Percentiles rank a stretch among this genome's conserved stretches.
Conservation (phyloP, 92 coral and sea anemone genomes). For the Palythoa heliodiscus region DNA sequence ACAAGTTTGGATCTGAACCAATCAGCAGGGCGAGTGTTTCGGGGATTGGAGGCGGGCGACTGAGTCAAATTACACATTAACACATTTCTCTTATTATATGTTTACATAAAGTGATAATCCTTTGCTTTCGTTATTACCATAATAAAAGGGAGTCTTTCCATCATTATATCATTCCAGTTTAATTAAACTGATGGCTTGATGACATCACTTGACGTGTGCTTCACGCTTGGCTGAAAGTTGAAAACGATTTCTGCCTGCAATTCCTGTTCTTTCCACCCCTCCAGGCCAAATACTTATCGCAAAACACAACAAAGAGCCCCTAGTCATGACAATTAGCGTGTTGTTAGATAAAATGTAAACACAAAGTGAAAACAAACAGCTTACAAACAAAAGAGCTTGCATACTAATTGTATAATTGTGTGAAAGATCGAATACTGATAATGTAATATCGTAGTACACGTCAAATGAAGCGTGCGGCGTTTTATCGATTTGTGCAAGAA, state of each 20-base stretch:
- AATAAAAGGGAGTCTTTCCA: slow-evolving; percentile 64
- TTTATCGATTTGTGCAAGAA: slow-evolving; percentile 55
- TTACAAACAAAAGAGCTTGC: slow-evolving; percentile 61
- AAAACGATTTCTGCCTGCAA: neutral
- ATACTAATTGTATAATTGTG: slow-evolving; percentile 80
- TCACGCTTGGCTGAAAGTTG: neutral
- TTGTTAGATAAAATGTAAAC: slow-evolving; percentile 74
- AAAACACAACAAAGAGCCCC: slow-evolving; percentile 24
- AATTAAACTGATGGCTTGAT: slow-evolving; percentile 70
- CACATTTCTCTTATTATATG: slow-evolving; percentile 67
- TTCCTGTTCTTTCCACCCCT: slow-evolving; percentile 7
- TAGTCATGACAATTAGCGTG: slow-evolving; percentile 59
- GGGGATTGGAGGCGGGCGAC: slow-evolving; percentile 59
- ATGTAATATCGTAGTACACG: slow-evolving; percentile 57
- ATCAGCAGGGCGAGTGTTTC: slow-evolving; percentile 63
- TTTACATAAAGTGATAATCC: slow-evolving; percentile 64
- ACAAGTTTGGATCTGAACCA: slow-evolving; percentile 75
- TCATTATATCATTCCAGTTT: slow-evolving; percentile 74
- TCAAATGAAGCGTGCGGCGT: slow-evolving; percentile 58
- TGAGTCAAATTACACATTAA: slow-evolving; percentile 66
- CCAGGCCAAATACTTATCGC: neutral
- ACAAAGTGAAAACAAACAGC: slow-evolving; percentile 68
- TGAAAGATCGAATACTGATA: slow-evolving; percentile 67
- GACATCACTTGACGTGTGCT: slow-evolving; percentile 47
- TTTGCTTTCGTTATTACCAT: slow-evolving; percentile 59